These are phyloP conservation scores for Brachyhypopomus occidentalis DNA, from an alignment of 2,113 vertebrate species.

Conservation along the genomic window DNA sequence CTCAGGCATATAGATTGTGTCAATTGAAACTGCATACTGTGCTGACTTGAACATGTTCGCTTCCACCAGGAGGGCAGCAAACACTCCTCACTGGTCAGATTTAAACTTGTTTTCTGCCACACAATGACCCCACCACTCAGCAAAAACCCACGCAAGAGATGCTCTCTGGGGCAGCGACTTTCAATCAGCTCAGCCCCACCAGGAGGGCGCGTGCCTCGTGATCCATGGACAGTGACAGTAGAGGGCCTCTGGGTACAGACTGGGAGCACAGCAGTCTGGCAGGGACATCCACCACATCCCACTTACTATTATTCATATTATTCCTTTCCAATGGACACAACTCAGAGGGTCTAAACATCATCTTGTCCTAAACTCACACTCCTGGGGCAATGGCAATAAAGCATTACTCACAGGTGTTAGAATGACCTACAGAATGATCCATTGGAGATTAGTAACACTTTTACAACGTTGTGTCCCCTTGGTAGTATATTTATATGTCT, in stretches of 20 bases:
- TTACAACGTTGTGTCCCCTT: not conserved
- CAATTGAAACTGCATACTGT: not conserved
- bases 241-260: not conserved
- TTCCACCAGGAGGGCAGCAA: constrained; percentile 10
- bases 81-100: constrained; percentile 17
- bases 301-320: not conserved
- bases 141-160: constrained; percentile 1
- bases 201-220: constrained; percentile 14
- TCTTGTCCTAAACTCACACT: not conserved
- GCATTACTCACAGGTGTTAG: not conserved
- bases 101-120: constrained; percentile 4
- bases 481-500: no score
- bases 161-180: not conserved
- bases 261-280: not conserved
- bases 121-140: constrained; percentile 8
- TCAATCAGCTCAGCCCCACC: constrained; percentile 26
- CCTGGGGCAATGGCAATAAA: constrained; percentile 11
- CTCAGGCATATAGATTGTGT: not conserved
- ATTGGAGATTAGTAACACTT: not conserved
- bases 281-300: not conserved
- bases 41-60: not conserved
- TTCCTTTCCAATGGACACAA: not conserved
- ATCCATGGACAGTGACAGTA: constrained; percentile 26
- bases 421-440: not conserved
- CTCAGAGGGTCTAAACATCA: not conserved